Conservation (phyloP, 2,113 vertebrate genomes). For the Pituophis catenifer region DNA sequence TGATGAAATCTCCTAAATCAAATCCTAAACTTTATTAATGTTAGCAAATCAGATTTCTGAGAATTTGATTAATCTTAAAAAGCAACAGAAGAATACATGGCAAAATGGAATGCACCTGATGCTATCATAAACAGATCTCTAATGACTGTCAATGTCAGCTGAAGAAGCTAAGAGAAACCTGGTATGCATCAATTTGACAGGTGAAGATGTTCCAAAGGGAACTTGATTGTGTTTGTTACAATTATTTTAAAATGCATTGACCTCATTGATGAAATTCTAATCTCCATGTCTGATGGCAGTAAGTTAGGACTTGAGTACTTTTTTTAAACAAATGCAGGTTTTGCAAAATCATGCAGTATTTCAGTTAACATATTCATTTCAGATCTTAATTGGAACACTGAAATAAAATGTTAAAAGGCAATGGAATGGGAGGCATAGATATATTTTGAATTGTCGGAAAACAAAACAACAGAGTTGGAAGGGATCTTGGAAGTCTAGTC, state of each 20-base stretch:
- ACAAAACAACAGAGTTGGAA: not conserved
- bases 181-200: not conserved
- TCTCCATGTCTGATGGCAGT: constrained; percentile 1
- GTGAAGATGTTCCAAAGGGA: constrained; percentile 29
- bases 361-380: not conserved
- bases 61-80: constrained; percentile 25
- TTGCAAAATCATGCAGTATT: not conserved
- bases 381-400: not conserved
- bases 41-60: constrained; percentile 48
- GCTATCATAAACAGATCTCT: constrained; percentile 3
- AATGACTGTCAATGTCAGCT: not conserved
- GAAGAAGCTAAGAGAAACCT: constrained; percentile 4
- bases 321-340: not conserved
- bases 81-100: constrained; percentile 17
- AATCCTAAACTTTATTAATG: constrained; percentile 27
- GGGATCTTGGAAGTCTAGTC: not conserved
- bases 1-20: constrained; percentile 52
- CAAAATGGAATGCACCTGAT: constrained; percentile 13
- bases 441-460: not conserved
- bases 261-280: constrained; percentile 8
- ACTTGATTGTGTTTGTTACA: not conserved
- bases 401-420: no score
- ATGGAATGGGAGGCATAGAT: not conserved
- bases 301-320: not conserved
- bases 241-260: not conserved